phyloP scores from a whole-genome alignment of 2,888 invertebrate genomes.

The Branchellion lobata region DNA sequence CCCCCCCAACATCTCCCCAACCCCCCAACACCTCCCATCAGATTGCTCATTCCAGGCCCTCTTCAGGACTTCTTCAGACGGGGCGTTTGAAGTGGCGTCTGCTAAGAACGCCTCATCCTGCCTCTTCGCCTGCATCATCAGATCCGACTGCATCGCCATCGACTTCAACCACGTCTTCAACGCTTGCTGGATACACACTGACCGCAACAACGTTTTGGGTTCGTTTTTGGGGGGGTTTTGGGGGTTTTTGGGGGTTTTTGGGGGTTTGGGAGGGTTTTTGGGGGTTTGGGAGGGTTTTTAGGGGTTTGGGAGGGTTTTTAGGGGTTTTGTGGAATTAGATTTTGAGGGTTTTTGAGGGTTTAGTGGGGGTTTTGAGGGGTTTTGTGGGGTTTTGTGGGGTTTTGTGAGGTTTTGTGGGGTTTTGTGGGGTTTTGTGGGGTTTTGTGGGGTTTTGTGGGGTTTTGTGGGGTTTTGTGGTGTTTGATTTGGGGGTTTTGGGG shows the following conservation, averaged over 20 bases:
- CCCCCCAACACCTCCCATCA: neutral
- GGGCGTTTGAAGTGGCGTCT: neutral
- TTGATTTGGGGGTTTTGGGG: neutral
- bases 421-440: too few species aligned
- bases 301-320: too few species aligned
- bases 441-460: too few species aligned
- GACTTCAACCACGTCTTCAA: conserved; percentile 24
- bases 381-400: too few species aligned
- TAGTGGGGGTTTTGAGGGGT: too few species aligned
- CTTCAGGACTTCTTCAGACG: conserved; percentile 12
- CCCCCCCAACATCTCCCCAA: too few species aligned
- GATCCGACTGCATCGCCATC: conserved; percentile 26
- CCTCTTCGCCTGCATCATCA: conserved; percentile 24
- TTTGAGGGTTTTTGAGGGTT: too few species aligned
- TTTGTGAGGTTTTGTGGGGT: too few species aligned
- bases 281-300: too few species aligned
- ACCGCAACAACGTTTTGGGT: neutral
- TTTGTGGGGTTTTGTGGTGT: too few species aligned
- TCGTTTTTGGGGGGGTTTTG: neutral
- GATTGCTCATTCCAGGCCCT: conserved; percentile 31
- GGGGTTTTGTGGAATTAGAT: too few species aligned
- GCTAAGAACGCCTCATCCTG: neutral
- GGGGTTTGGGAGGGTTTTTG: neutral
- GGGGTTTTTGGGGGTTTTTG: neutral
- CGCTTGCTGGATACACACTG: conserved; percentile 4